Conservation (phyloP, 2,797 vertebrate genomes). For the Holocentrus rufus region DNA sequence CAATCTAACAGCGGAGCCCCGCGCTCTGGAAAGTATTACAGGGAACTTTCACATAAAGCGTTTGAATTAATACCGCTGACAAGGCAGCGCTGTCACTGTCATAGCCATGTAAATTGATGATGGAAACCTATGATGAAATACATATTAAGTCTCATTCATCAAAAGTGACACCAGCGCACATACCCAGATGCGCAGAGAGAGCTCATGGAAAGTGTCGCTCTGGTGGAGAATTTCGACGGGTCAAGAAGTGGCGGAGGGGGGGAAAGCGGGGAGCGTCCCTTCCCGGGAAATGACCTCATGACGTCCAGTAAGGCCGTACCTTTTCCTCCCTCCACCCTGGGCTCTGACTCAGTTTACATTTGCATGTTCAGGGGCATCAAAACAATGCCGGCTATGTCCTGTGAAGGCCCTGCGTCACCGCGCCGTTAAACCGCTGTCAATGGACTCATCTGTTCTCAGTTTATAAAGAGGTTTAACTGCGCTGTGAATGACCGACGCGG, state of each 20-base stretch:
- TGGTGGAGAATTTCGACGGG: conserved; percentile 20
- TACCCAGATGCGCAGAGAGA: conserved; percentile 45
- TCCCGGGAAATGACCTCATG: conserved; percentile 55
- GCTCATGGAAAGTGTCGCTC: conserved; percentile 36
- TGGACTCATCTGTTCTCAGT: background rate
- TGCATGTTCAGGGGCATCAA: conserved; percentile 17
- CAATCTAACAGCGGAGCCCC: conserved; percentile 22
- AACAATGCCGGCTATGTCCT: background rate
- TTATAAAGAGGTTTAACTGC: background rate
- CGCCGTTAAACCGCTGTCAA: background rate
- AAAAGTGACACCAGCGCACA: conserved; percentile 36
- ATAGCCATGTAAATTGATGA: conserved; percentile 43
- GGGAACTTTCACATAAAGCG: conserved; percentile 44
- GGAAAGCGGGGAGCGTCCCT: conserved; percentile 23
- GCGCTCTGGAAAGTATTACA: conserved; percentile 64
- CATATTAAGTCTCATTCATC: conserved; percentile 60
- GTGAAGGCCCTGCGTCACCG: background rate
- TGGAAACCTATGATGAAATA: conserved; percentile 57
- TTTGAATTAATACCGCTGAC: conserved; percentile 49
- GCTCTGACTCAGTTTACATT: conserved; percentile 21
- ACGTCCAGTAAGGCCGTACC: conserved; percentile 9
- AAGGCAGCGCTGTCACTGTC: conserved; percentile 53
- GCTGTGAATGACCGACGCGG: background rate
- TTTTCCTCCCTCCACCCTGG: conserved; percentile 40
- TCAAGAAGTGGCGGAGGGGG: conserved; percentile 18